Evolutionary conservation across 2,888 invertebrate species (phyloP).

Genomic region (Coleophora deauratella): DNA sequence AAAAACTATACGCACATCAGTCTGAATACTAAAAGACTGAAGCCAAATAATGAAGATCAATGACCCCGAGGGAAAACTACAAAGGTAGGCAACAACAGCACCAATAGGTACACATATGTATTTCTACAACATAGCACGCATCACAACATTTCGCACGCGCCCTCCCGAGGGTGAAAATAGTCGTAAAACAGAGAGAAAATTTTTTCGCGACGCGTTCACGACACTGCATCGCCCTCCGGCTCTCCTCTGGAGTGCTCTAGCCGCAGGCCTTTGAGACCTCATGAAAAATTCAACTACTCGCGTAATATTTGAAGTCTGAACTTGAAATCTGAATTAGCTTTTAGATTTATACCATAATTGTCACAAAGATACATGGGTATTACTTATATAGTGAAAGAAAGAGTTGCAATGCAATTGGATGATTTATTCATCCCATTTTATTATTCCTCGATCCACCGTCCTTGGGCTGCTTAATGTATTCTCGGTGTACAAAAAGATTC

Average conservation of each 20-base stretch:
- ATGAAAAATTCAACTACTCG: no score
- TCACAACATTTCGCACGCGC: constrained; percentile 38
- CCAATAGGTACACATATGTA: constrained; percentile 8
- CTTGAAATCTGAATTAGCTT: no score
- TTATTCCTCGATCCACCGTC: not conserved
- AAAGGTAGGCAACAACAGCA: no score
- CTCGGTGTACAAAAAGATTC: no score
- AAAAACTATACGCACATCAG: no score
- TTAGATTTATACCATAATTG: no score
- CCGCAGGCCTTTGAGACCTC: constrained; percentile 51
- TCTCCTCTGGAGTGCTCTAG: constrained; percentile 26
- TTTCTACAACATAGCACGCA: constrained; percentile 10
- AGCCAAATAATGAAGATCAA: constrained; percentile 20
- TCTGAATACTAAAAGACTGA: no score
- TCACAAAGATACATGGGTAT: no score
- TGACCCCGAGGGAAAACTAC: constrained; percentile 18
- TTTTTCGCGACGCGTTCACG: constrained; percentile 22
- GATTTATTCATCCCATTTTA: constrained; percentile 22
- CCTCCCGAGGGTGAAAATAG: constrained; percentile 40
- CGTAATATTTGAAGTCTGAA: no score
- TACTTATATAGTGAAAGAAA: no score
- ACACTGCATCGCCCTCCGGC: constrained; percentile 21
- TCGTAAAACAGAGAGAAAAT: constrained; percentile 39
- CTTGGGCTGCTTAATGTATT: constrained; percentile 2
- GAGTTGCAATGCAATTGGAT: constrained; percentile 14